Base-by-base conservation (phyloP, 1,140 invertebrate genomes). In the Eufriesea mexicana region DNA sequence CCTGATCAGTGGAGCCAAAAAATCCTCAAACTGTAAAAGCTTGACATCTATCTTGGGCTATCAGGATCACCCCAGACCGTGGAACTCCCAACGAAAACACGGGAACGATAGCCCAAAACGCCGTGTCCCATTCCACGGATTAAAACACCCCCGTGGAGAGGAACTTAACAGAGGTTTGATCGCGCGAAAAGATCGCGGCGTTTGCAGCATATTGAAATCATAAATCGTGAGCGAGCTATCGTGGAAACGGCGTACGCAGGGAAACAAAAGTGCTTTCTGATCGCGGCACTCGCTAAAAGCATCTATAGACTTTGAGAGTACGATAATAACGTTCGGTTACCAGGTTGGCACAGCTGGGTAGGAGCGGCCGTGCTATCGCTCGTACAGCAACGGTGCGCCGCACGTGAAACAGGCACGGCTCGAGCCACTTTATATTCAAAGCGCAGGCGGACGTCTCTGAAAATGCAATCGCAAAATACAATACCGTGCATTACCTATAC, bases 401-500 rank as follows among this genome's bases (percentile, higher is more conserved):
- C 78, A 84, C 88, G 81, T 88, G 86, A 89, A 84, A 86, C 88
- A 84, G 85, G 61, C 85, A 54, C 83, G 62, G 75, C 66, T 64
- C 64, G 84, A 55, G 85, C 90, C 89, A 92, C 92, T 93, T 93
- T 93, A 88, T 93, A 93, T 93, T 93, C 92, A 93, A 93, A 93
- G 91, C 90, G 90, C 90, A 86, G 89, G 90, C 91, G 91, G 89
- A 92, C 91, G 91, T 93, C 90, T 92, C 91, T 92, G 92, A 93
- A 93, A 93, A 93, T 92, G 92, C 92, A 93, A 93, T 93, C 91
- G 92, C 91, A 93, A 92, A 92, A 93, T 93, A 93, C 92, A 93
- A 93, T 92, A 92, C 87, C 90, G 87, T 91, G 90, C 89, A 91
- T 91, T 91, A 91, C 90, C 87, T 91, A 91, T 91, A 91, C 82